These are phyloP conservation scores for Rhinogobio ventralis DNA, from an alignment of 2,797 vertebrate species.

Conservation along the genomic window DNA sequence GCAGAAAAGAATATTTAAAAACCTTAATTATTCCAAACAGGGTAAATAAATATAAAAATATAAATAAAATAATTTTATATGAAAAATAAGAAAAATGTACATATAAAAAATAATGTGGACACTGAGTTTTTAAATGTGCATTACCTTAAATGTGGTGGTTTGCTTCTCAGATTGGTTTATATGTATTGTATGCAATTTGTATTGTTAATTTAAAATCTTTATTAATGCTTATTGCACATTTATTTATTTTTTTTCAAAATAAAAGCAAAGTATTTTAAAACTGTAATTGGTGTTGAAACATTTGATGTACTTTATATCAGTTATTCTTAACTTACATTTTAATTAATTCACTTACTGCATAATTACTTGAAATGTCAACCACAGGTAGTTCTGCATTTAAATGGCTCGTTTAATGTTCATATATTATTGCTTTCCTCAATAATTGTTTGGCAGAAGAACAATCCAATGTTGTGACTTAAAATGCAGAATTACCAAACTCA, in stretches of 20 bases:
- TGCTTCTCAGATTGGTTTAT: not conserved
- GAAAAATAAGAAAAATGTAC: not conserved
- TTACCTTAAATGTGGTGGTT: not conserved
- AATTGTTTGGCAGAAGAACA: not conserved
- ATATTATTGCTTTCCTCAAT: constrained; percentile 24
- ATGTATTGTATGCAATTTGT: not conserved
- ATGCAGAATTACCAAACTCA: constrained; percentile 3
- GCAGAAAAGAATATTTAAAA: not conserved
- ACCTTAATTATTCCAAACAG: not conserved
- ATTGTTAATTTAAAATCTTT: not conserved
- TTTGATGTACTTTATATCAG: not conserved
- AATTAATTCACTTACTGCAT: not conserved
- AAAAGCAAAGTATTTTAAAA: not conserved
- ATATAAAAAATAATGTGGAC: not conserved
- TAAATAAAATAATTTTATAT: not conserved
- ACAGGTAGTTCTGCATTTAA: constrained; percentile 65
- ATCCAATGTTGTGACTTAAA: constrained; percentile 10
- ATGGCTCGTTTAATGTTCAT: constrained; percentile 70
- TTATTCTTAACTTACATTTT: not conserved
- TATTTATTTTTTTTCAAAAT: not conserved
- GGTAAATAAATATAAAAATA: not conserved
- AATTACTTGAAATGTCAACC: not conserved
- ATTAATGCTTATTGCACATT: not conserved
- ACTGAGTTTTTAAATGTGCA: not conserved
- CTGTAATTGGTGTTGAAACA: not conserved